phyloP scores from a whole-genome alignment of 2,888 invertebrate species.

The Polymixis lichenea region DNA sequence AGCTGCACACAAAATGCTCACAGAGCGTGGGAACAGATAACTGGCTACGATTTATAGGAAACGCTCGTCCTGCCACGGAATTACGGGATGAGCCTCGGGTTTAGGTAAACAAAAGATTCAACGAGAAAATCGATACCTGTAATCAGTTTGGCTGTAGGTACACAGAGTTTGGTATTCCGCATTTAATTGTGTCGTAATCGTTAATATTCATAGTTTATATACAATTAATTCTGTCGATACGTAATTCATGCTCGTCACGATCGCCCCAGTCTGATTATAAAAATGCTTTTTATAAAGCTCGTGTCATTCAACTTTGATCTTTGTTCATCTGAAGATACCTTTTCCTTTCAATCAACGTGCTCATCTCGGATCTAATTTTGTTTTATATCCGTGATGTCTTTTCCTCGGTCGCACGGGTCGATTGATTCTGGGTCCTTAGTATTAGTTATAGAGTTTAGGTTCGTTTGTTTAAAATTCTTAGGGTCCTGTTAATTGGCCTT shows the following conservation, averaged over 20 bases:
- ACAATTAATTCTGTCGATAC: constrained; percentile 74
- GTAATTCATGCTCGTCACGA: constrained; percentile 84
- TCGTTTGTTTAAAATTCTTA: constrained; percentile 73
- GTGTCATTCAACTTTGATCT: constrained; percentile 90
- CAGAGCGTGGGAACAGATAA: constrained; percentile 87
- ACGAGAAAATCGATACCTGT: constrained; percentile 66
- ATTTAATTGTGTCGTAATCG: constrained; percentile 56
- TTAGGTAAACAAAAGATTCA: constrained; percentile 77
- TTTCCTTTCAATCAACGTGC: constrained; percentile 85
- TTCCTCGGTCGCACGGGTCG: constrained; percentile 62
- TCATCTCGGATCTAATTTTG: constrained; percentile 77
- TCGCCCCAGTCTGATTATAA: constrained; percentile 78
- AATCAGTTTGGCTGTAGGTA: constrained; percentile 57
- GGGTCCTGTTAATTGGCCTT: constrained; percentile 90
- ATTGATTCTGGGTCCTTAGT: constrained; percentile 73
- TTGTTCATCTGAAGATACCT: constrained; percentile 83
- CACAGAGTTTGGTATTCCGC: constrained; percentile 40
- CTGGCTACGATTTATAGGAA: constrained; percentile 82
- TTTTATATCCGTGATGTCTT: constrained; percentile 76
- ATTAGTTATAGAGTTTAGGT: constrained; percentile 79
- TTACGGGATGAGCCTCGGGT: constrained; percentile 77
- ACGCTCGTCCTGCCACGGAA: constrained; percentile 76
- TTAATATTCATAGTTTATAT: constrained; percentile 70
- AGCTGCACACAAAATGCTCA: constrained; percentile 84
- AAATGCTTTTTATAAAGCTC: constrained; percentile 76